Conservation (phyloP, 2,888 invertebrate species). For the Ennomos erosarius region DNA sequence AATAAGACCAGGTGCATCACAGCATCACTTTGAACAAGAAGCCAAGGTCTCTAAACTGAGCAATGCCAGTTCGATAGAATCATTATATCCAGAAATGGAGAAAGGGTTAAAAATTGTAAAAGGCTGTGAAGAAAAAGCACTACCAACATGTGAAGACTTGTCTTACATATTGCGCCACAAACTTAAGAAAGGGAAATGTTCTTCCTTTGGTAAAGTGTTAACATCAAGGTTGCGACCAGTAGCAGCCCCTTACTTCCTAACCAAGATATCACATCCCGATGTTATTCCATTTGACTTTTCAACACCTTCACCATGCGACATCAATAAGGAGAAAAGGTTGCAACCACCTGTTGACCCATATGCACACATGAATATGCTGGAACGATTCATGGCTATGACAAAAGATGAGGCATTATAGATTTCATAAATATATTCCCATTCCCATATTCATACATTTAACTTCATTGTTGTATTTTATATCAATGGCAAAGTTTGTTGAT, state of each 20-base stretch:
- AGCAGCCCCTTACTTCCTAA: slow-evolving; percentile 63
- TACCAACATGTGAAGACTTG: slow-evolving; percentile 66
- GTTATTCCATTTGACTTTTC: slow-evolving; percentile 65
- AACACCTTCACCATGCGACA: slow-evolving; percentile 70
- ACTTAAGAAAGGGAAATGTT: slow-evolving; percentile 58
- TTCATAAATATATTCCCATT: no score
- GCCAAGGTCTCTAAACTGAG: slow-evolving; percentile 44
- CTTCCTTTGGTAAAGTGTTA: slow-evolving; percentile 69
- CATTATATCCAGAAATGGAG: slow-evolving; percentile 49
- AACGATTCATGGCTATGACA: slow-evolving; percentile 37
- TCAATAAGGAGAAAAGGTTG: slow-evolving; percentile 58
- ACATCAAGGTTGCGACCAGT: slow-evolving; percentile 58
- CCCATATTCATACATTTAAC: no score
- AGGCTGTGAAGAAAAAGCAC: slow-evolving; percentile 41
- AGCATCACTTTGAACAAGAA: slow-evolving; percentile 19
- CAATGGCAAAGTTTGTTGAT: no score
- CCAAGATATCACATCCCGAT: slow-evolving; percentile 42
- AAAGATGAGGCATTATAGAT: slow-evolving; percentile 11
- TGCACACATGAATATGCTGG: slow-evolving; percentile 36
- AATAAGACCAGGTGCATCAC: slow-evolving; percentile 45
- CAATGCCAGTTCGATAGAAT: slow-evolving; percentile 62
- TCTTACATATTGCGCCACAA: slow-evolving; percentile 62
- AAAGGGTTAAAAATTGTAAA: slow-evolving; percentile 13
- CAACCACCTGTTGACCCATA: slow-evolving; percentile 44
- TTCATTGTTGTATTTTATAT: no score